Percentiles rank a stretch among this genome's conserved stretches.
These are phyloP conservation scores for Sardinella longiceps DNA, from an alignment of 2,797 vertebrate species.

Conservation along the genomic window DNA sequence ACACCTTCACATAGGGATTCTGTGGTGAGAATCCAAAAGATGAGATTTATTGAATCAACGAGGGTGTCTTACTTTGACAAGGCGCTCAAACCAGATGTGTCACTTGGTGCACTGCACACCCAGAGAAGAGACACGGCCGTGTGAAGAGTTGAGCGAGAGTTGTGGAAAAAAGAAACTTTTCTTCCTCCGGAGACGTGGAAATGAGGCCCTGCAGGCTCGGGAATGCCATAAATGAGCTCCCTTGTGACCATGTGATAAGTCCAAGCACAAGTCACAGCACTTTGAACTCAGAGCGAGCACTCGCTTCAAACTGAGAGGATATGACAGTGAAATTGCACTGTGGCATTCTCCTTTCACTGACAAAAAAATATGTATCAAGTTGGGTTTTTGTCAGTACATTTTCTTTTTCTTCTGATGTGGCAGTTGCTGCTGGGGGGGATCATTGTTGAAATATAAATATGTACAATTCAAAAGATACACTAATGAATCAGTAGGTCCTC, in stretches of 20 bases:
- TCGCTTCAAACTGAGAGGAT: slow-evolving; percentile 31
- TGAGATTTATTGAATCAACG: background rate
- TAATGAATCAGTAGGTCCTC: background rate
- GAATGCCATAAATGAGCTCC: slow-evolving; percentile 52
- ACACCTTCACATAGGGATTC: background rate
- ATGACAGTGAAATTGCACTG: slow-evolving; percentile 37
- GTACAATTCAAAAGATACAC: background rate
- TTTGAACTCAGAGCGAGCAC: slow-evolving; percentile 53
- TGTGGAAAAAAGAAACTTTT: slow-evolving; percentile 31
- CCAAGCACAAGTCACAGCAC: slow-evolving; percentile 36
- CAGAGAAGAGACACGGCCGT: background rate
- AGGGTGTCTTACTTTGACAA: background rate
- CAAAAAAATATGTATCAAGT: background rate
- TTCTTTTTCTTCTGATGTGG: background rate
- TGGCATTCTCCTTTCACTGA: background rate
- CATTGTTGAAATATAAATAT: background rate
- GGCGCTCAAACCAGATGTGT: slow-evolving; percentile 49
- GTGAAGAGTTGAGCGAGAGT: background rate
- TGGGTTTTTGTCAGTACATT: background rate
- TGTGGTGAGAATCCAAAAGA: background rate
- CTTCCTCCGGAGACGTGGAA: slow-evolving; percentile 45
- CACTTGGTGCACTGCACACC: background rate
- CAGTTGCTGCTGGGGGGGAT: background rate
- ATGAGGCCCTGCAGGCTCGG: slow-evolving; percentile 35
- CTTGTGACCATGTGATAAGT: slow-evolving; percentile 49